Base-by-base conservation (phyloP, 1,140 invertebrate species). In the Listronotus bonariensis region DNA sequence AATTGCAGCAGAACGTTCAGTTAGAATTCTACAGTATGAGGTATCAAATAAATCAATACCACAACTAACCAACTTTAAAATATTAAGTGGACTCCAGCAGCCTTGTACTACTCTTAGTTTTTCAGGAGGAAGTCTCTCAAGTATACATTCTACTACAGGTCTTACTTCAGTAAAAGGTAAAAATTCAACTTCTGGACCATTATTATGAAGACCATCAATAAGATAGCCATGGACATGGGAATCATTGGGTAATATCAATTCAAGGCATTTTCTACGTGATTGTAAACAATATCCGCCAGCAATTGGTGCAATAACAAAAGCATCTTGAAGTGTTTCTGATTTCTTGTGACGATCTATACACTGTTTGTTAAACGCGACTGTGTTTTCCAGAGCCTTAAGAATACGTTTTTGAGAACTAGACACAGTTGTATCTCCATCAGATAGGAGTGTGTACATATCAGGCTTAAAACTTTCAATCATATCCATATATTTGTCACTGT, bases 31-130 rank as follows among this genome's bases (percentile, higher is more conserved):
- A 70, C 74, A 76, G 62, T 78, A 91, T 0, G 90, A 88, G 3
- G 88, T 87, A 78, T 93, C 91, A 78, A 93, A 92, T n/a, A 92
- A 74, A 81, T 93, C 91, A n/a, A 92, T 79, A 38, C 91, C 91
- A 43, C 84, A 61, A 42, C 85, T 77, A n/a, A 92, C 79, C 7
- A 92, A 81, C 64, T 86, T 78, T 40, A 92, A 72, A 51, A 89
- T 78, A 18, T 80, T 76, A 20, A 82, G 65, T n/a, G 91, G 91
- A 76, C 82, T 86, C 82, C 87, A 91, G 43, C 86, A 82, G 20
- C 89, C 89, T 69, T 86, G 85, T 72, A 88, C 83, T 56, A 88
- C 76, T 74, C 83, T 78, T 36, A 88, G 77, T 80, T 87, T 89
- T 61, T 87, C 85, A 14, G 75, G 68, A 1, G 90, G 89, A 38